Conservation (phyloP, 2,113 vertebrate species). For the Amia ocellicauda region DNA sequence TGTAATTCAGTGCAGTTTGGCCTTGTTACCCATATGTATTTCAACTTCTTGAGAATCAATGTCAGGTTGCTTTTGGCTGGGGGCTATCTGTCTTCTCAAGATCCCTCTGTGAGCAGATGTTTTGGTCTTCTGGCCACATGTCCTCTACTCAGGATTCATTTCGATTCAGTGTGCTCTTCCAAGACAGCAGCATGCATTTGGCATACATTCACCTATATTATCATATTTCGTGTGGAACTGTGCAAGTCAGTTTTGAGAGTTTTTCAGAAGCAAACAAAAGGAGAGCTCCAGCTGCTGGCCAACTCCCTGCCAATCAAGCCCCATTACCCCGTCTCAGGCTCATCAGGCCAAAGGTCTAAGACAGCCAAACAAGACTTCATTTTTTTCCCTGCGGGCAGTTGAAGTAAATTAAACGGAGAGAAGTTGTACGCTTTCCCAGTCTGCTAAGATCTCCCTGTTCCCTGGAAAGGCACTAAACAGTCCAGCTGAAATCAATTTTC, state of each 20-base stretch:
- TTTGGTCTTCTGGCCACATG: conserved; percentile 52
- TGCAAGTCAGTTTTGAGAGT: conserved; percentile 28
- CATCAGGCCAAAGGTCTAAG: not conserved
- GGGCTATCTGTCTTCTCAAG: conserved; percentile 46
- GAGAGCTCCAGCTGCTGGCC: conserved; percentile 47
- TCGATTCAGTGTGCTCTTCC: conserved; percentile 51
- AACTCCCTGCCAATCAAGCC: conserved; percentile 27
- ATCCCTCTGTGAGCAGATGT: conserved; percentile 66
- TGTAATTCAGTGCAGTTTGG: too few species aligned
- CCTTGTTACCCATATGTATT: too few species aligned
- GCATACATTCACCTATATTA: conserved; percentile 44
- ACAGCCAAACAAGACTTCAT: not conserved
- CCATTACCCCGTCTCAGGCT: not conserved
- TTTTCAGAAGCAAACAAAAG: not conserved
- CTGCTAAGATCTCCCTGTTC: not conserved
- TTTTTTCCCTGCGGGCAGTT: conserved; percentile 6
- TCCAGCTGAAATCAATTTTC: conserved; percentile 10
- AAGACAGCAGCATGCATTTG: conserved; percentile 53
- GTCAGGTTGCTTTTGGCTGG: conserved; percentile 40
- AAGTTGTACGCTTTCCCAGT: not conserved
- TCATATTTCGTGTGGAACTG: conserved; percentile 47
- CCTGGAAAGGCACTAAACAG: not conserved
- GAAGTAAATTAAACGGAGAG: conserved; percentile 14
- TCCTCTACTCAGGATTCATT: conserved; percentile 57
- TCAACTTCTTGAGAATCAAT: too few species aligned